Evolutionary conservation across 2,797 vertebrate species (phyloP), one percentile per base, ranked within the genome.

Genomic region (Florisuga fusca): DNA sequence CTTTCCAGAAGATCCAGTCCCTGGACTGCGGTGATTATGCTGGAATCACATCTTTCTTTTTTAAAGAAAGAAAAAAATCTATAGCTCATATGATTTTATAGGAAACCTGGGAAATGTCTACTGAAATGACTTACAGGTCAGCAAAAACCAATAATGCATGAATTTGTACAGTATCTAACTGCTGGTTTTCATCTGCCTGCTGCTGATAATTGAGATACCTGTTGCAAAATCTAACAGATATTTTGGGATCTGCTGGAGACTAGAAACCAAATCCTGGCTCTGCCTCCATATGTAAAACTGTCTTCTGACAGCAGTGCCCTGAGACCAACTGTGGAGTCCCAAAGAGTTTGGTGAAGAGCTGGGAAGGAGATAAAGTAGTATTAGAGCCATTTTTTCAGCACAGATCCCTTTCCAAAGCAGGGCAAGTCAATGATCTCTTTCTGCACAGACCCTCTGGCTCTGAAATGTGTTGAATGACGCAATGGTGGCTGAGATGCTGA

Each of bases 61-160:
- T 74, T 57, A 50, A 80, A 71, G 12, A 45, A 89, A 90, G 46
- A 41, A 76, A 84, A 87, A 71, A 77, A 45, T 88, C 87, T 93
- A 54, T 81, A 80, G 23, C n/a, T 84, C 34, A 41, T n/a, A 53
- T 27, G 53, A 90, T 79, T 94, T 93, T 87, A 87, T 48, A 74
- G 77, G 59, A 90, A 94, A 93, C 89, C 63, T 89, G 80, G 59
- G 77, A 93, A 91, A 82, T 76, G 79, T 38, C 77, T 87, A 7
- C 59, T 87, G 80, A 88, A 93, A 84, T 73, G 4, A 73, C 63
- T 90, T 90, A 71, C 51, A 71, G 57, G 26, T 63, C 59, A 63
- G 6, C n/a, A n/a, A 23, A 75, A 76, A 62, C 27, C 19, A 58
- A 12, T 29, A n/a, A 18, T 6, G 12, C 4, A 29, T 33, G 21